Percentiles rank a stretch among this genome's conserved stretches.
Conservation (phyloP, 2,113 vertebrate species). For the Otocyon megalotis region DNA sequence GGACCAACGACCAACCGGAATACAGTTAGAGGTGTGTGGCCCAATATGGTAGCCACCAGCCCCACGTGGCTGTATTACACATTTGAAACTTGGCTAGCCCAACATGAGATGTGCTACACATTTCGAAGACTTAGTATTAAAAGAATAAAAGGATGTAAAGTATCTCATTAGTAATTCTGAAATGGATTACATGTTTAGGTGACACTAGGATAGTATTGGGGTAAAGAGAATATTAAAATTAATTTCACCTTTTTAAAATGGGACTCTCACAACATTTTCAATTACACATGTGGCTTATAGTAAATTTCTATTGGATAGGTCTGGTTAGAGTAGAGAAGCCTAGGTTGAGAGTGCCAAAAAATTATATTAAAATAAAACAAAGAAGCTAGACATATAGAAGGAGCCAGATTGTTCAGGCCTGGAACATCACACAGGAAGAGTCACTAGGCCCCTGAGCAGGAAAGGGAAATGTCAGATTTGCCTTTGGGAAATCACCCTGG, state of each 20-base stretch:
- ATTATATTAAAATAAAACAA: background rate
- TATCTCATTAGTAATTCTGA: background rate
- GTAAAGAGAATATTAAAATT: slow-evolving; percentile 17
- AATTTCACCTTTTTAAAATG: background rate
- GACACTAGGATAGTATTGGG: background rate
- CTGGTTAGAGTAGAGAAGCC: background rate
- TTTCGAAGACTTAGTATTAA: background rate
- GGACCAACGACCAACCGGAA: background rate
- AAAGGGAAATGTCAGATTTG: background rate
- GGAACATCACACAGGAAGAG: background rate
- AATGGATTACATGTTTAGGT: background rate
- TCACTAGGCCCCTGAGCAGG: background rate
- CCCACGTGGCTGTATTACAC: background rate
- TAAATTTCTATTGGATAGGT: background rate
- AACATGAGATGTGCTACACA: background rate
- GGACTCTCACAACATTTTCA: background rate
- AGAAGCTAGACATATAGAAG: background rate
- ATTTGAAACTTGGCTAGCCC: background rate
- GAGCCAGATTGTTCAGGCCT: background rate
- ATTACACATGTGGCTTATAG: background rate
- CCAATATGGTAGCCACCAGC: background rate
- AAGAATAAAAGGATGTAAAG: background rate
- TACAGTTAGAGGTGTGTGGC: background rate
- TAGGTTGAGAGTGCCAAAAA: background rate
- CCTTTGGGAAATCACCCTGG: background rate